Evolutionary conservation across 2,888 invertebrate species (phyloP).

Genomic region (Dione vanillae): DNA sequence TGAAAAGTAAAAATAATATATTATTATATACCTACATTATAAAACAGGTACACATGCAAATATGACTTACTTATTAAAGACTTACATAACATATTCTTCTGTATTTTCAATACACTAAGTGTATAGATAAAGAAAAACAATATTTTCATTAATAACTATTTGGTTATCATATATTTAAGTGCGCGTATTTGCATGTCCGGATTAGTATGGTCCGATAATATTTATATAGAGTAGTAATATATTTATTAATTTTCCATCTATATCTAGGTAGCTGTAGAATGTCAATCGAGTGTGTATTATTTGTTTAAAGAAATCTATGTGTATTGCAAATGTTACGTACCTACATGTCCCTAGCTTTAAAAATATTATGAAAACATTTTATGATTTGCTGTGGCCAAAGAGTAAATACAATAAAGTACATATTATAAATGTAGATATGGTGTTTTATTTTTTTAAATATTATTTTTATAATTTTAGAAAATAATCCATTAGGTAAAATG

Average conservation of each 20-base stretch:
- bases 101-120: not conserved
- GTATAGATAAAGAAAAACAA: not conserved
- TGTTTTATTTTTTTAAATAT: slow-evolving; percentile 21
- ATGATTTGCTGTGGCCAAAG: slow-evolving; percentile 52
- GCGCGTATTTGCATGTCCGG: slow-evolving; percentile 4
- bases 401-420: slow-evolving; percentile 48
- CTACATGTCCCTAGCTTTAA: slow-evolving; percentile 78
- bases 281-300: slow-evolving; percentile 41
- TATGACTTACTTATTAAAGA: not conserved
- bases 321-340: slow-evolving; percentile 41
- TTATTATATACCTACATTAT: not conserved
- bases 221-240: slow-evolving; percentile 13
- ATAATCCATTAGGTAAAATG: no score
- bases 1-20: not conserved
- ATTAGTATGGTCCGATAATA: slow-evolving; percentile 6
- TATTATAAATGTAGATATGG: slow-evolving; percentile 41
- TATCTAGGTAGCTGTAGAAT: slow-evolving; percentile 46
- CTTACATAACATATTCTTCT: not conserved
- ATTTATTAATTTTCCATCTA: slow-evolving; percentile 43
- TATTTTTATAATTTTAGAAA: no score
- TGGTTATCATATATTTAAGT: not conserved
- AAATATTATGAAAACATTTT: slow-evolving; percentile 63
- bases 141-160: not conserved
- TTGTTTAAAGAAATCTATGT: slow-evolving; percentile 45
- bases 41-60: slow-evolving; percentile 7